Base-by-base conservation (phyloP, 2,797 vertebrate species). In the Ceyx erithaca region DNA sequence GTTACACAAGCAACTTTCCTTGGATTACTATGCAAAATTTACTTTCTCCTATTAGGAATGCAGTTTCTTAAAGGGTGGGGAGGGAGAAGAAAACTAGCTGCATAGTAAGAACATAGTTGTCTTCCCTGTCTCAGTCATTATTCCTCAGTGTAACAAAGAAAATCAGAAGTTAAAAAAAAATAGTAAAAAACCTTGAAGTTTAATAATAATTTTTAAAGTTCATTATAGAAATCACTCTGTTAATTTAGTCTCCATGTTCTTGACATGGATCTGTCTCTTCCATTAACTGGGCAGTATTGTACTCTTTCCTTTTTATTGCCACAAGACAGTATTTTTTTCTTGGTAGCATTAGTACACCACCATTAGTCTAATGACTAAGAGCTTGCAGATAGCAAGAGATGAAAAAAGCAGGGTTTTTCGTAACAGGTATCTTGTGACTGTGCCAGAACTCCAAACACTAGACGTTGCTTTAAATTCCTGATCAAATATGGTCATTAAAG, bases 281-380 rank as follows among this genome's bases (percentile, higher is more conserved):
- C 81, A 86, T 93, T 92, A 89, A 62, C 63, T 67, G 41, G 21
- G 59, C 84, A 79, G 35, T 35, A 54, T 4, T 81, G 40, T 22
- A 33, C 59, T 84, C 84, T 40, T 37, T 87, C 41, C 28, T 52
- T 69, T 78, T 80, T 75, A 77, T 40, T 88, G 41, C 31, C 37
- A 41, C 61, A 73, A 45, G 10, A 68, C 37, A 59, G 69, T 45
- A 69, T 40, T 70, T 89, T 37, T 69, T 87, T 54, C 18, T 69
- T 71, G 73, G 82, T 91, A 83, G 81, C 88, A 94, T 88, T 91
- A 94, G 45, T 63, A 84, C 67, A 86, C 3, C 49, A 45, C 78
- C 86, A 95, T 94, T 84, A 95, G 68, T 52, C 83, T 94, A 94
- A 91, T 77, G 64, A 88, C 93, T 89, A 52, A 72, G 59, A 84